Evolutionary conservation across 2,113 vertebrate species (phyloP), one percentile per base, ranked within the genome.

Genomic region (Dasypus novemcinctus): DNA sequence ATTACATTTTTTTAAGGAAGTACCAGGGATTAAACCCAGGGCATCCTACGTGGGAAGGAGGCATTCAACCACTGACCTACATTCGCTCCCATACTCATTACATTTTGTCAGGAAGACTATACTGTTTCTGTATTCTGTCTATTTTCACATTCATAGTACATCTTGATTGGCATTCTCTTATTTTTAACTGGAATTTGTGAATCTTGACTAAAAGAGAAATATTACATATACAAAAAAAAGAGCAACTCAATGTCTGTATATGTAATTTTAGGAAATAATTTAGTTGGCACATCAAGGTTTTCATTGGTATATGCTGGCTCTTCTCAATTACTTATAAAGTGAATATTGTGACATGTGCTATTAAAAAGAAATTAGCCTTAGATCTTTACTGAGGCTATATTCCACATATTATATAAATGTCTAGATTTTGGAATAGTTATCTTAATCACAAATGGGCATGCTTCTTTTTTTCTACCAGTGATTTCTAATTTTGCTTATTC

Each of bases 211-310:
- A 82, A 71, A 87, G 72, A 54, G 29, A 71, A 57, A 66, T 54
- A 11, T 52, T 57, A 71, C 25, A 61, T 57, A 75, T 3, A 54
- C 83, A 86, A 86, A 74, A 49, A 5, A 85, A 96, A 88, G 13
- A 52, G 81, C 31, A 75, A 81, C 33, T 59, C 31, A 46, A 4
- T 57, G 27, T 66, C 64, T 54, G 1, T 71, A 25, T 69, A 15
- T 83, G 68, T 74, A 57, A 66, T 75, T 95, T 91, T 84, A 96
- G 18, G n/a, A 83, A 78, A 20, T 63, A 91, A 93, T 52, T 87
- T 84, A 78, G 29, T 46, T 46, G 38, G 4, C 52, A 74, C 81
- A 31, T 78, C 15, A 75, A 80, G 57, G 57, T 90, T 86, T 89
- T 92, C 11, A 76, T 46, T 43, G 10, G 3, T 69, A 81, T 29